Base-by-base conservation (phyloP, 1,140 invertebrate species). In the Onthophagus taurus region DNA sequence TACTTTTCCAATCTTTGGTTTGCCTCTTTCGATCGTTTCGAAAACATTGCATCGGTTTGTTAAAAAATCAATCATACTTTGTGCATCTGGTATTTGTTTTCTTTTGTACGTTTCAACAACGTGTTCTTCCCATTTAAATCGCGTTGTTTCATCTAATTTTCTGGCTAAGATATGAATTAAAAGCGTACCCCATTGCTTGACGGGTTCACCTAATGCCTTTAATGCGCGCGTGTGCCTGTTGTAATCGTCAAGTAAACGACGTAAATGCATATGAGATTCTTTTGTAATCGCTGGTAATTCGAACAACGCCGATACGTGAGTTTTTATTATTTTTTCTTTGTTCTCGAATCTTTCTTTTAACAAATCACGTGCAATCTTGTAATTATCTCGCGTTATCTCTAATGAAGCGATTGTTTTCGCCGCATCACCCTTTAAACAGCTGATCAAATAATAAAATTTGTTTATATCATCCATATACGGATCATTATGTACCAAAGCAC, bases 361-460 rank as follows among this genome's bases (percentile, higher is more conserved):
- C 31, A 52, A 44, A 3, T 50, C 13, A 43, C 48, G 50, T 1
- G 50, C 48, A 34, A 20, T 23, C 4, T 16, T 9, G 31, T 52
- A 50, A 34, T 52, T 52, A 14, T 38, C 42, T 6, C 44, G 35
- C 0, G 19, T 44, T 6, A 53, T 49, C 13, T 47, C 48, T 19
- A 58, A 44, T 12, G 41, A 43, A 41, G 49, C 35, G 3, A 59
- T 48, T 1, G 53, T 47, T 21, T 51, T 42, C 2, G 29, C 14
- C 3, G 59, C 55, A 36, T 53, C 48, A 11, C 50, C 53, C n/a
- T 48, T 45, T 11, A 60, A 42, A 35, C 44, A 48, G 6, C 52
- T 44, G 12, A 42, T 35, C 34, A 57, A 34, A 46, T 59, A 55
- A 34, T 56, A 47, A 21, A 51, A 46, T 21, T 59, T 59, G 44